phyloP scores from a whole-genome alignment of 2,797 vertebrate species.

The Notolabrus celidotus region DNA sequence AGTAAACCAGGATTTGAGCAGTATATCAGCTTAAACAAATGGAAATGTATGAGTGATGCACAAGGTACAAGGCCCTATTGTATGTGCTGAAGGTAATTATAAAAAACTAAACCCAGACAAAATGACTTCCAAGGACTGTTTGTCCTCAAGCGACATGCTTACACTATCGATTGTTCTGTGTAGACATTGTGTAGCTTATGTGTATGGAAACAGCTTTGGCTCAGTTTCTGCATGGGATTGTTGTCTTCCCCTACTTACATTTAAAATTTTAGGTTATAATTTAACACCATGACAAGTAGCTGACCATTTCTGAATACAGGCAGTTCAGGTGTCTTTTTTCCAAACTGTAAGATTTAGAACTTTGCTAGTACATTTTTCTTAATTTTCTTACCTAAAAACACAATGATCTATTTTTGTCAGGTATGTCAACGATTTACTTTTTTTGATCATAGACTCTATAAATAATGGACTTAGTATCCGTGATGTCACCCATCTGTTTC shows the following conservation, averaged over 20 bases:
- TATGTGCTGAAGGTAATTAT: conserved; percentile 34
- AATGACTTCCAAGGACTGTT: conserved; percentile 52
- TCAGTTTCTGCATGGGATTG: conserved; percentile 4
- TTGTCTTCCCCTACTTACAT: conserved; percentile 9
- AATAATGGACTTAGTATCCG: too few relatives aligned
- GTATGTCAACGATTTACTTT: too few relatives aligned
- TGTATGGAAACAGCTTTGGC: conserved; percentile 32
- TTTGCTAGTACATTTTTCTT: not conserved
- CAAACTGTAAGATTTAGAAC: too few relatives aligned
- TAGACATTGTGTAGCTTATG: conserved; percentile 14
- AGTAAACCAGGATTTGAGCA: not conserved
- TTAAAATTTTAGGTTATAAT: not conserved
- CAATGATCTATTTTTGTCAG: too few relatives aligned
- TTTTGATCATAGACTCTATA: too few relatives aligned
- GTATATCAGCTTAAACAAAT: not conserved
- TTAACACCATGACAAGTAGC: not conserved
- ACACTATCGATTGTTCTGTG: conserved; percentile 55
- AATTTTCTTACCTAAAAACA: too few relatives aligned
- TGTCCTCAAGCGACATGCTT: conserved; percentile 43
- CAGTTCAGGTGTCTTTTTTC: too few relatives aligned
- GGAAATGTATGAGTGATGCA: not conserved
- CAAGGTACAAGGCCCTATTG: conserved; percentile 3
- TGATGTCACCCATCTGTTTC: too few relatives aligned
- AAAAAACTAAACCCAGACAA: conserved; percentile 42
- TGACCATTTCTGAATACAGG: too few relatives aligned